Percentiles rank a stretch among this genome's conserved stretches.
These are phyloP conservation scores for Clusia tigrina DNA, from an alignment of 2,888 invertebrate species.

Conservation along the genomic window DNA sequence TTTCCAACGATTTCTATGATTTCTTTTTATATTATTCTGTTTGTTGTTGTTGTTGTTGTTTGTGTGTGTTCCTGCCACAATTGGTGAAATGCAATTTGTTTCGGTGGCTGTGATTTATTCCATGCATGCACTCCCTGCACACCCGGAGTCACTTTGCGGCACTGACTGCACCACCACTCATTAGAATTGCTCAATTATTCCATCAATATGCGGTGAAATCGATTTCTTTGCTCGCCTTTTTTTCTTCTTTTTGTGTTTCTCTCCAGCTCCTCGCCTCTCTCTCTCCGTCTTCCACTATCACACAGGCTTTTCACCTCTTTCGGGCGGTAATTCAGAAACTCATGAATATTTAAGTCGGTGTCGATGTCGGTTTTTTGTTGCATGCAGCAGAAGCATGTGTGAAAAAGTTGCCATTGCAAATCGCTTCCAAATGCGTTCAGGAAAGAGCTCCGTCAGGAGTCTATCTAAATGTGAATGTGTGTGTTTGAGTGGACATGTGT, in stretches of 20 bases:
- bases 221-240: conserved; percentile 35
- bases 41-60: no score
- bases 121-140: conserved; percentile 22
- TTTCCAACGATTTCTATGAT: neutral
- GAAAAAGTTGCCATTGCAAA: neutral
- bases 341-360: conserved; percentile 51
- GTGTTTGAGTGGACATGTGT: no score
- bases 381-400: neutral
- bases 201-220: conserved; percentile 58
- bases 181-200: conserved; percentile 61
- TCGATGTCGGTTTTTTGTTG: neutral
- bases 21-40: no score
- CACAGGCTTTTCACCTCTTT: no score
- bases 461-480: no score
- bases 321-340: conserved; percentile 14
- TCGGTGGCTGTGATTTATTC: conserved; percentile 26
- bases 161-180: conserved; percentile 38
- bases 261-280: no score
- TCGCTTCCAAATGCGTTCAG: no score
- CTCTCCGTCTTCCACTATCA: no score
- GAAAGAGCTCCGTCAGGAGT: no score
- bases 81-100: conserved; percentile 44
- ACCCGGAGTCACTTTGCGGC: conserved; percentile 8
- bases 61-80: no score
- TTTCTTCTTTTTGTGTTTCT: conserved; percentile 22